Percentiles rank a stretch among this genome's conserved stretches.
phyloP scores from a whole-genome alignment of 37 sponge, comb jelly and placozoan genomes.

The Diacarnus erythraeanus region DNA sequence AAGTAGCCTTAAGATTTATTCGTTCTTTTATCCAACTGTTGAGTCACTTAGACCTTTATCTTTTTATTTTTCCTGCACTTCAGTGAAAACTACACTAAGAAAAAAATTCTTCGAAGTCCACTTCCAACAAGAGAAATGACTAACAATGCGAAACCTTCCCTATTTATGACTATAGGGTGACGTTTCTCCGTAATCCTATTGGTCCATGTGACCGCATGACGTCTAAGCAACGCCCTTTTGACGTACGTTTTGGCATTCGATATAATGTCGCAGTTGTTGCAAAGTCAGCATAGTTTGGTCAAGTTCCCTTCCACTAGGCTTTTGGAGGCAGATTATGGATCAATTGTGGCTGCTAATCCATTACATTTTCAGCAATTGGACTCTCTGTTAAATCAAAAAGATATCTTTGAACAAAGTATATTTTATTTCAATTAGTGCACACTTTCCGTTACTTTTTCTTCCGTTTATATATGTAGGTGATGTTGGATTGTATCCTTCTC shows the following conservation, averaged over 20 bases:
- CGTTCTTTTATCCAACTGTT: neutral
- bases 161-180: too few species aligned
- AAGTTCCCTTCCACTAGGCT: slow-evolving; percentile 17
- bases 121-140: too few species aligned
- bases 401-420: too few species aligned
- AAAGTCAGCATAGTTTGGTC: neutral
- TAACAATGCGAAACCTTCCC: too few species aligned
- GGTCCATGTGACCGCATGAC: neutral
- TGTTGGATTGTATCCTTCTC: neutral
- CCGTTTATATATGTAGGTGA: too few species aligned
- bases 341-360: neutral
- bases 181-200: neutral
- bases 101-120: neutral
- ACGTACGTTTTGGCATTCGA: neutral
- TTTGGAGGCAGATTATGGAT: slow-evolving; percentile 7
- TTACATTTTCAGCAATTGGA: neutral
- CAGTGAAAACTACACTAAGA: neutral
- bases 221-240: neutral
- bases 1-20: neutral
- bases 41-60: neutral
- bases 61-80: too few species aligned
- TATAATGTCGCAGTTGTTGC: neutral
- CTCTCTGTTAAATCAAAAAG: neutral
- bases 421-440: slow-evolving; percentile 6
- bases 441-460: neutral